Evolutionary conservation across 2,888 invertebrate genomes (phyloP).

Genomic region (Dyspetes luteomarginatus): DNA sequence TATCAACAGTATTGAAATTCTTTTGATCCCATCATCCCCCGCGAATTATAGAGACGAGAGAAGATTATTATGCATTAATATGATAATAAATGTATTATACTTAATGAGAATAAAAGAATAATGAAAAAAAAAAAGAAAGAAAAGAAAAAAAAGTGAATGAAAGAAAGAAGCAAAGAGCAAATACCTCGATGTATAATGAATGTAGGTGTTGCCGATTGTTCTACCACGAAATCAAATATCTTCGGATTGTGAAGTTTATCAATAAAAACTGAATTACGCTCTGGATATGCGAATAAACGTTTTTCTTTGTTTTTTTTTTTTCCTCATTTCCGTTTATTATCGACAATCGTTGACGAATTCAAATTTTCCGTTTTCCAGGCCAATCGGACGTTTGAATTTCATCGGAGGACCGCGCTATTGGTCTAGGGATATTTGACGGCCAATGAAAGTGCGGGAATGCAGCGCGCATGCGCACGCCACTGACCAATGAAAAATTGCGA

Average conservation of each 20-base stretch:
- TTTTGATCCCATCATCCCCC: slow-evolving; percentile 46
- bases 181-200: slow-evolving; percentile 53
- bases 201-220: slow-evolving; percentile 55
- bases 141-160: slow-evolving; percentile 1
- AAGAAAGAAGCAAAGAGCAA: slow-evolving; percentile 21
- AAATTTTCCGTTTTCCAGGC: background rate
- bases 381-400: background rate
- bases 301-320: background rate
- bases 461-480: background rate
- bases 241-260: slow-evolving; percentile 61
- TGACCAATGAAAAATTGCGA: slow-evolving; percentile 23
- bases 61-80: slow-evolving; percentile 30
- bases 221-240: slow-evolving; percentile 64
- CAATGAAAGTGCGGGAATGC: background rate
- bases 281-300: background rate
- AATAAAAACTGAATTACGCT: slow-evolving; percentile 53
- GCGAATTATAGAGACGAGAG: slow-evolving; percentile 42
- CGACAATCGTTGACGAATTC: too few species aligned
- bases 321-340: background rate
- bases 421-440: background rate
- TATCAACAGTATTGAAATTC: slow-evolving; percentile 9
- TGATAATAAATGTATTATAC: slow-evolving; percentile 52
- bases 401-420: background rate
- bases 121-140: slow-evolving; percentile 8
- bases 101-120: slow-evolving; percentile 33